phyloP scores from a whole-genome alignment of 2,113 vertebrate genomes.

The Pseudorhombus dupliciocellatus region DNA sequence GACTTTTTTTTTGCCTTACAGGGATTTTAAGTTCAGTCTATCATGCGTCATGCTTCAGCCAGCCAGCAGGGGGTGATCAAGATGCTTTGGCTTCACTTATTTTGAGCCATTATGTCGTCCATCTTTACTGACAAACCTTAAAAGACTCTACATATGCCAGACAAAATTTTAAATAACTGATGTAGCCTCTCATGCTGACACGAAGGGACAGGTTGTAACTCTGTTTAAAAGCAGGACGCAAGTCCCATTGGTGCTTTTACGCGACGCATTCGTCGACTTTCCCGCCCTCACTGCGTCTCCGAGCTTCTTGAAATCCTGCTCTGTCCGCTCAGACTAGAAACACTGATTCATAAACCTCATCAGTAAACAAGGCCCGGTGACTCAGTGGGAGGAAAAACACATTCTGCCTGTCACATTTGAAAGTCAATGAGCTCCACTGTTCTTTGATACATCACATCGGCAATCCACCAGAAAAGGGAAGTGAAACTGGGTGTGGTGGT shows the following conservation, averaged over 20 bases:
- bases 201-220: neutral
- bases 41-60: too few relatives aligned
- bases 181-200: neutral
- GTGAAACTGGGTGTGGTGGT: too few relatives aligned
- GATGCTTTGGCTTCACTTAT: too few relatives aligned
- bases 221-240: neutral
- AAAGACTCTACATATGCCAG: too few relatives aligned
- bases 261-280: neutral
- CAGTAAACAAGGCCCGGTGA: conserved; percentile 72
- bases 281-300: neutral
- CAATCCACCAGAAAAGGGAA: conserved; percentile 2
- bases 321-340: conserved; percentile 47
- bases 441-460: conserved; percentile 57
- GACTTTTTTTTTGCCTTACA: too few relatives aligned
- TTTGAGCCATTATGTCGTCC: too few relatives aligned
- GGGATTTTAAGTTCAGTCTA: too few relatives aligned
- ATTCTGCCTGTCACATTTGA: conserved; percentile 67
- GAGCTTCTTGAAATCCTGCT: conserved; percentile 41
- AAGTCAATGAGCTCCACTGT: conserved; percentile 70
- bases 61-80: too few relatives aligned
- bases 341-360: conserved; percentile 70
- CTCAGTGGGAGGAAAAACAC: conserved; percentile 60
- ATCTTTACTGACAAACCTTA: too few relatives aligned
- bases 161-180: too few relatives aligned
- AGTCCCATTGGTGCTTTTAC: neutral